Percentiles rank a stretch among this genome's conserved stretches.
Conservation (phyloP, 2,888 invertebrate genomes). For the Hydrotaea diabolus region DNA sequence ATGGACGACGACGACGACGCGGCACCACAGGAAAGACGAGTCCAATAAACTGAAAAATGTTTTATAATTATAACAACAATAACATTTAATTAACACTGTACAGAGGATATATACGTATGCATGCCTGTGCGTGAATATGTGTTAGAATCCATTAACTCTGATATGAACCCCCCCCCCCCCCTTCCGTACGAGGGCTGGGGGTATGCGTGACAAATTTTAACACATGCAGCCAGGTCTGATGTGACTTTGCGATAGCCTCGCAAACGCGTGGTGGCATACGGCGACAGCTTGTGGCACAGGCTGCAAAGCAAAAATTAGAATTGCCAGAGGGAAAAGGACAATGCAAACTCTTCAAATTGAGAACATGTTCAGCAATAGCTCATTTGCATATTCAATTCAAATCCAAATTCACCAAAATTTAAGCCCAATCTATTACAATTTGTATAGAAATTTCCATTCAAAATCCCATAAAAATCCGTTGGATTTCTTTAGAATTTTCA, state of each 20-base stretch:
- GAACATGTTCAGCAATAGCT: too few relatives aligned
- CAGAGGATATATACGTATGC: not conserved
- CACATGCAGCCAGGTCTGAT: not conserved
- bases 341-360: too few relatives aligned
- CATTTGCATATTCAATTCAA: too few relatives aligned
- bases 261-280: not conserved
- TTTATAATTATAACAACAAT: constrained; percentile 36
- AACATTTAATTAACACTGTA: constrained; percentile 41
- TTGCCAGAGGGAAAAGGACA: too few relatives aligned
- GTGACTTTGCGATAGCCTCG: not conserved
- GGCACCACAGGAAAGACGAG: not conserved
- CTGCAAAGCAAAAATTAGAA: not conserved
- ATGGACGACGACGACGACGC: not conserved
- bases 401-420: too few relatives aligned
- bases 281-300: not conserved
- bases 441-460: too few relatives aligned
- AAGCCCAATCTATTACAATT: too few relatives aligned
- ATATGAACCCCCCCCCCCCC: not conserved
- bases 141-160: not conserved
- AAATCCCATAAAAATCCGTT: too few relatives aligned
- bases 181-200: too few relatives aligned
- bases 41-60: constrained; percentile 38
- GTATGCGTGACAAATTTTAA: constrained; percentile 10
- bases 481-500: too few relatives aligned
- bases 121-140: not conserved